Conservation (phyloP, 2,797 vertebrate species). For the Apogon talboti region DNA sequence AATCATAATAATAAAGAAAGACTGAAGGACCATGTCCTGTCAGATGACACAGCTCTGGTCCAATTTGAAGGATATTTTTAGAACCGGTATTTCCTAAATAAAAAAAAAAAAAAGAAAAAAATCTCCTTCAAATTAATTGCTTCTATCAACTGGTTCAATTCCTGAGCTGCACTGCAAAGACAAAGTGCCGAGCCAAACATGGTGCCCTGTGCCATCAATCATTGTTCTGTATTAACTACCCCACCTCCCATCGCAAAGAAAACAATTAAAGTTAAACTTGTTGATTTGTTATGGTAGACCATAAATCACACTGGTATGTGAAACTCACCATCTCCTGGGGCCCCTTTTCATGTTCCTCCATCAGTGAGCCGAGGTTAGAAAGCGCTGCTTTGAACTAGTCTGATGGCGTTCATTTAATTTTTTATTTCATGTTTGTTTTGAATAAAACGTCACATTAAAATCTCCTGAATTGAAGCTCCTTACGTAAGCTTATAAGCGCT, state of each 20-base stretch:
- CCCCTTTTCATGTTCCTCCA: slow-evolving; percentile 70
- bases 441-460: slow-evolving; percentile 46
- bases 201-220: slow-evolving; percentile 82
- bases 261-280: slow-evolving; percentile 89
- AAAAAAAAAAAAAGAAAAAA: slow-evolving; percentile 52
- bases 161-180: slow-evolving; percentile 79
- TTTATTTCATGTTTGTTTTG: slow-evolving; percentile 64
- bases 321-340: slow-evolving; percentile 76
- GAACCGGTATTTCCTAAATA: slow-evolving; percentile 64
- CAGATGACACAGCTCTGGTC: slow-evolving; percentile 13
- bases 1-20: neutral
- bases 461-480: slow-evolving; percentile 49
- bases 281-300: slow-evolving; percentile 83
- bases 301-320: slow-evolving; percentile 83
- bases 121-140: slow-evolving; percentile 79
- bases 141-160: slow-evolving; percentile 83
- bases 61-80: slow-evolving; percentile 56
- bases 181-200: slow-evolving; percentile 83
- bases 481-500: slow-evolving; percentile 36
- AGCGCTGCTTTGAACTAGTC: slow-evolving; percentile 67
- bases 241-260: slow-evolving; percentile 82
- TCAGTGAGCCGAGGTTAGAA: slow-evolving; percentile 69
- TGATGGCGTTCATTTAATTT: slow-evolving; percentile 34
- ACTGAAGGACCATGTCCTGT: neutral
- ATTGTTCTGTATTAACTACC: slow-evolving; percentile 81